These are phyloP conservation scores for Melanotaenia nigrans DNA, from an alignment of 2,797 vertebrate genomes.

Conservation along the genomic window DNA sequence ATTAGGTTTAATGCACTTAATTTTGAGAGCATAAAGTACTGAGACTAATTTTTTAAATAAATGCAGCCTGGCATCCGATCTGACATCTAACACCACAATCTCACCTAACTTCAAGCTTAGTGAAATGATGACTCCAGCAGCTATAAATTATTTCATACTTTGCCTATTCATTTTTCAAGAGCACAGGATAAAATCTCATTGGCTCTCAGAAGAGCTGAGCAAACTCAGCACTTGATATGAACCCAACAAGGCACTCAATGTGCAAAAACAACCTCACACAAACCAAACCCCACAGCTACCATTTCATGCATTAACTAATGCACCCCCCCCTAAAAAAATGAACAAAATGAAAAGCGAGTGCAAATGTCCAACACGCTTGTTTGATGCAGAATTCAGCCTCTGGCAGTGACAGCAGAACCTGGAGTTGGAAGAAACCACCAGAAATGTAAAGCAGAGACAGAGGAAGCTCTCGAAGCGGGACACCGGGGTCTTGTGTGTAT, in stretches of 20 bases:
- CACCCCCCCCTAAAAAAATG: slow-evolving; percentile 13
- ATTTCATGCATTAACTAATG: slow-evolving; percentile 33
- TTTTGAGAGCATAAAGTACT: neutral
- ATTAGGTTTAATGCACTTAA: neutral
- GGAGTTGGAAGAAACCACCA: slow-evolving; percentile 24
- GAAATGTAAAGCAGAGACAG: slow-evolving; percentile 20
- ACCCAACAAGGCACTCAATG: slow-evolving; percentile 50
- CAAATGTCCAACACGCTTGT: slow-evolving; percentile 15
- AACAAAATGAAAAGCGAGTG: neutral
- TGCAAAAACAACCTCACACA: slow-evolving; percentile 18
- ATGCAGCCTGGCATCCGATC: neutral
- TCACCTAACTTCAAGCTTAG: slow-evolving; percentile 18
- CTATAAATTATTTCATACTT: slow-evolving; percentile 55
- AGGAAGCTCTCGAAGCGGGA: slow-evolving; percentile 12
- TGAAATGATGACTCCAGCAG: slow-evolving; percentile 51
- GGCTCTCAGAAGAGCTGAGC: slow-evolving; percentile 36
- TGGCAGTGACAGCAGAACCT: slow-evolving; percentile 24
- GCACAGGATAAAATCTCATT: slow-evolving; percentile 38
- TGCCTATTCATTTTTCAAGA: slow-evolving; percentile 51
- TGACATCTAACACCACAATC: slow-evolving; percentile 13
- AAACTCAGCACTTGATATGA: slow-evolving; percentile 48
- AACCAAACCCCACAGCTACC: slow-evolving; percentile 28
- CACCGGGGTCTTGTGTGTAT: neutral
- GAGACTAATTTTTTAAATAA: neutral
- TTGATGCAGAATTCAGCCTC: slow-evolving; percentile 29